Evolutionary conservation across 2,888 invertebrate species (phyloP), one percentile per base, ranked within the genome.

Genomic region (Agriopis leucophaearia): DNA sequence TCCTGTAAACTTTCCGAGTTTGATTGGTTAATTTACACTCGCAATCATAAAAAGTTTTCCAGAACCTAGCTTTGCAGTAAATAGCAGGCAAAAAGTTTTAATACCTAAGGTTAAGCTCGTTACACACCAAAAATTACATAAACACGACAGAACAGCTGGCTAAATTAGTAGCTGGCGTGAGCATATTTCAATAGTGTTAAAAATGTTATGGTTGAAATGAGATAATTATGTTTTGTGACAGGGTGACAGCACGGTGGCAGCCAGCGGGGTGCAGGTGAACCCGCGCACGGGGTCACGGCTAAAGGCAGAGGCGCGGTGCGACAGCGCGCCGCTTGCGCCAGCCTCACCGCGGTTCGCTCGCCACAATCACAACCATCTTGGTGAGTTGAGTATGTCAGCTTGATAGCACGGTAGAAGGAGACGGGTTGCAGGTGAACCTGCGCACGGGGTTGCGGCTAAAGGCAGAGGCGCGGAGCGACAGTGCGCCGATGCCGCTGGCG

Each of bases 361-460:
- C 55, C 95, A 96, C 77, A 97, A 98, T 82, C 95, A 96, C 82
- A 96, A 97, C 71, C 96, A 97, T 80, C 89, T 88, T 15, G 85
- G 92, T 92, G 74, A 87, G 88, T 63, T 9, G 16, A 27, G 4
- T 13, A 7, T 7, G 7, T 50, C 5, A 50, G 1, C 13, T 5
- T 50, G 91, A 84, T 73, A 79, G 83, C 51, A 74, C 84, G 60
- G 71, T 85, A 76, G 76, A 85, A 45, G 78, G 83, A 35, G 87
- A 27, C 40, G 59, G 87, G 27, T 81, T 89, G 85, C 95, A 95
- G 82, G 94, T 96, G 73, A 95, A 96, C 80, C 95, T 95, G 0
- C 94, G 95, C 70, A 95, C 95, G 1, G 96, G 96, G 15, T 96
- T 95, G 27, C 91, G 95, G 61, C 87, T 96, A 71, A 96, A 96